Percentiles rank a stretch among this genome's conserved stretches.
These are phyloP conservation scores for Neolamprologus sp. DNA, from an alignment of 2,113 vertebrate species.

Conservation along the genomic window DNA sequence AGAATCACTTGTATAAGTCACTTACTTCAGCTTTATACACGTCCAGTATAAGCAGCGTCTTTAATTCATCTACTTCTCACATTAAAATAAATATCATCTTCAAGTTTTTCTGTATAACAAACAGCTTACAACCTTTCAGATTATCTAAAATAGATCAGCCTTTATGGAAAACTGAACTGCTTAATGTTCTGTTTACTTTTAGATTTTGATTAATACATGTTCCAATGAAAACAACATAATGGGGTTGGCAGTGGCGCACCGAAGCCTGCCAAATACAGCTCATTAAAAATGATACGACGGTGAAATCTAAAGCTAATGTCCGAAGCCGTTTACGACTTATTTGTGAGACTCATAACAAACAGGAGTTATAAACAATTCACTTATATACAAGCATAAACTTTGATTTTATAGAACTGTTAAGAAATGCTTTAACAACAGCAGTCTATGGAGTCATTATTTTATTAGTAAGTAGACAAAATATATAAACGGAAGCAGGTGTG, in stretches of 20 bases:
- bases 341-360: not conserved
- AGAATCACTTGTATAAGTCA: not conserved
- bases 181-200: not conserved
- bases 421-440: not conserved
- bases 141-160: not conserved
- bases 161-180: not conserved
- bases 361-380: not conserved
- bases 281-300: not conserved
- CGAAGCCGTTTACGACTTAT: not conserved
- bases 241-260: not conserved
- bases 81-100: not conserved
- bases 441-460: not conserved
- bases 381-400: not conserved
- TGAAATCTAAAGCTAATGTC: not conserved
- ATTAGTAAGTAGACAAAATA: not conserved
- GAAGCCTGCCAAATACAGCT: not conserved
- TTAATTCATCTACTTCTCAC: not conserved
- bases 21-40: not conserved
- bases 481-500: not conserved
- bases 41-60: not conserved
- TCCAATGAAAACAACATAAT: not conserved
- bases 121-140: not conserved
- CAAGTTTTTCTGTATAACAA: not conserved
- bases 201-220: not conserved
- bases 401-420: not conserved